Evolutionary conservation across 2,888 invertebrate species (phyloP).

Genomic region (Scrobipalpa atriplicella): DNA sequence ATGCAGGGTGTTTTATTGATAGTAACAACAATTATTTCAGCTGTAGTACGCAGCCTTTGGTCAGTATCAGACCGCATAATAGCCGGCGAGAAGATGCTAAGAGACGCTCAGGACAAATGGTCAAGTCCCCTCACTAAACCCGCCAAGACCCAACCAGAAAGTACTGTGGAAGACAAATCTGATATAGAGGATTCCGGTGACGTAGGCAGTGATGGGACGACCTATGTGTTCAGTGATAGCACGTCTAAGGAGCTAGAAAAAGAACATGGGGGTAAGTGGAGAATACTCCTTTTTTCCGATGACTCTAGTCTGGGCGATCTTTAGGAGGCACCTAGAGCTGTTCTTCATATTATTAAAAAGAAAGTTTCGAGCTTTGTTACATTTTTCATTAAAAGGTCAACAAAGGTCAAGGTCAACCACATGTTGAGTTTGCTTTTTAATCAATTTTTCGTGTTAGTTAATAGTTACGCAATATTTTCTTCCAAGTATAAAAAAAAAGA

Average conservation of each 20-base stretch:
- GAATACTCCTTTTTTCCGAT: no score
- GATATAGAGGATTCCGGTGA: constrained; percentile 68
- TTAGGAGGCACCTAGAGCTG: no score
- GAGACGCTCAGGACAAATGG: constrained; percentile 74
- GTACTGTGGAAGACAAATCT: constrained; percentile 63
- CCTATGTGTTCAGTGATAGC: constrained; percentile 58
- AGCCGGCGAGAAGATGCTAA: constrained; percentile 71
- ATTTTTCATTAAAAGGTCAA: no score
- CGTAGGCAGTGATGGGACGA: constrained; percentile 50
- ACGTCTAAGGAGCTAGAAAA: constrained; percentile 54
- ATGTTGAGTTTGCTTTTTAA: no score
- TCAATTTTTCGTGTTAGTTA: no score
- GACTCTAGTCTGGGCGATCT: no score
- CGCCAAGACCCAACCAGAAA: constrained; percentile 47
- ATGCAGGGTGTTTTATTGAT: no score
- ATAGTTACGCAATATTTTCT: no score
- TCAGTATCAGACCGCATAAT: constrained; percentile 68
- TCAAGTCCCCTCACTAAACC: constrained; percentile 53
- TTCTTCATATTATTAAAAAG: no score
- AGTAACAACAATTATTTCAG: constrained; percentile 41
- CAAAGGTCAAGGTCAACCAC: no score
- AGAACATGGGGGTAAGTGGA: constrained; percentile 55
- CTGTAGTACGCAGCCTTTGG: constrained; percentile 70
- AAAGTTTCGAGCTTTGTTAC: no score
- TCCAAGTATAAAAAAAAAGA: no score